Conservation (phyloP, 2,888 invertebrate species). For the Eupithecia centaureata region DNA sequence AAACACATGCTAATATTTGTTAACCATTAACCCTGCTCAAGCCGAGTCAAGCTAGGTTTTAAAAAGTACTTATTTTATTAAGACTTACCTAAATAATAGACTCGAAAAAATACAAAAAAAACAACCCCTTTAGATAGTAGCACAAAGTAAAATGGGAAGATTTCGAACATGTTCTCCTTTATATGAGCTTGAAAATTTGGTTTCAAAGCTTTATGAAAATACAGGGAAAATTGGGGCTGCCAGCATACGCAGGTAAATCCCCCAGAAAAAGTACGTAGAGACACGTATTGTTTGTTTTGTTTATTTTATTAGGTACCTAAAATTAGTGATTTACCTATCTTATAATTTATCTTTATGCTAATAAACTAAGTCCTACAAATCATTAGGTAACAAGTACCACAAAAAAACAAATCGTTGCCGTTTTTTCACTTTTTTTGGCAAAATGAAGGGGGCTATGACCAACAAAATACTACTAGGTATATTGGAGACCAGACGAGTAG, state of each 20-base stretch:
- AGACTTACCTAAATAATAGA: not conserved
- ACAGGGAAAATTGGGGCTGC: slow-evolving; percentile 3
- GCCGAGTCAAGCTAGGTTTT: not conserved
- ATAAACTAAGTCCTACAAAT: not conserved
- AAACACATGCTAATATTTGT: not conserved
- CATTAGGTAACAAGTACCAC: too few relatives aligned
- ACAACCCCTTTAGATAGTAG: not conserved
- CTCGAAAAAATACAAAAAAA: not conserved
- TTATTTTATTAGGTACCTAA: not conserved
- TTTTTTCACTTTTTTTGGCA: not conserved
- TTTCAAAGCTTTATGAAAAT: not conserved
- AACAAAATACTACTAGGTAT: too few relatives aligned
- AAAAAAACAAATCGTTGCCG: not conserved
- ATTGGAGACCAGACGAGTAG: too few relatives aligned
- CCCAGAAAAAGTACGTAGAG: not conserved
- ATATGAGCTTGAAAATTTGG: not conserved
- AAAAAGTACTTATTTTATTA: not conserved
- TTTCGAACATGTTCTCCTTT: not conserved
- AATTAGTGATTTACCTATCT: not conserved
- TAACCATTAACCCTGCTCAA: not conserved
- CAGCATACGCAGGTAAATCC: slow-evolving; percentile 1
- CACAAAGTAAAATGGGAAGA: not conserved
- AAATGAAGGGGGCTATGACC: too few relatives aligned
- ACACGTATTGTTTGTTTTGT: not conserved
- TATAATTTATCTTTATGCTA: not conserved